Evolutionary conservation across 2,888 invertebrate genomes (phyloP).

Genomic region (Melanostoma mellinum): DNA sequence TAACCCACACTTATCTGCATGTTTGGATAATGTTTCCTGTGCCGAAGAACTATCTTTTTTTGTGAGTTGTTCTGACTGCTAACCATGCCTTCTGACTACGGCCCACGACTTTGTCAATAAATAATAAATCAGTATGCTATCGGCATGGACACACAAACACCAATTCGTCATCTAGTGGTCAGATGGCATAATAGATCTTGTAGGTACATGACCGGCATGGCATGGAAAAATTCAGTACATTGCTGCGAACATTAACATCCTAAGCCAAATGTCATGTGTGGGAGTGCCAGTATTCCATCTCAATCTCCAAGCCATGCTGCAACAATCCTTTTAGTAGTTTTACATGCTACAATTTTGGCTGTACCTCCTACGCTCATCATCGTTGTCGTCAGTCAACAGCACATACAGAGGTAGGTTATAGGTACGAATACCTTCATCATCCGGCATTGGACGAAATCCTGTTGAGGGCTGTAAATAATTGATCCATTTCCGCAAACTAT

Average conservation of each 20-base stretch:
- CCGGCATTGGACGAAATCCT: conserved; percentile 59
- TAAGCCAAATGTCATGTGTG: conserved; percentile 63
- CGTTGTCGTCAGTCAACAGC: conserved; percentile 7
- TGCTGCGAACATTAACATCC: conserved; percentile 43
- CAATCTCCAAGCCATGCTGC: conserved; percentile 21
- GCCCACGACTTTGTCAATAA: background rate
- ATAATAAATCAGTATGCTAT: conserved; percentile 52
- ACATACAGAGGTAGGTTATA: background rate
- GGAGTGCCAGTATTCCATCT: conserved; percentile 20
- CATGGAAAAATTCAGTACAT: background rate
- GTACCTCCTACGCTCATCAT: conserved; percentile 4
- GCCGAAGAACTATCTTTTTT: conserved; percentile 34
- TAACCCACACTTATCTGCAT: background rate
- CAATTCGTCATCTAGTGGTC: conserved; percentile 52
- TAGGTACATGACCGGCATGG: conserved; percentile 15
- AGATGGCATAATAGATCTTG: conserved; percentile 39
- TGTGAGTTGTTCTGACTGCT: background rate
- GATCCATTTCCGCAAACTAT: conserved; percentile 76
- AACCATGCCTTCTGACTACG: too few relatives aligned
- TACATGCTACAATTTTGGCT: conserved; percentile 26
- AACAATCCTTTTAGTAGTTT: conserved; percentile 40
- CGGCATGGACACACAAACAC: conserved; percentile 1
- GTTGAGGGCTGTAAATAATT: conserved; percentile 74
- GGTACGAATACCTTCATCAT: conserved; percentile 31
- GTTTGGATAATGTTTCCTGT: conserved; percentile 62